Evolutionary conservation across 2,113 vertebrate species (phyloP), one percentile per base, ranked within the genome.

Genomic region (Eira barbara): DNA sequence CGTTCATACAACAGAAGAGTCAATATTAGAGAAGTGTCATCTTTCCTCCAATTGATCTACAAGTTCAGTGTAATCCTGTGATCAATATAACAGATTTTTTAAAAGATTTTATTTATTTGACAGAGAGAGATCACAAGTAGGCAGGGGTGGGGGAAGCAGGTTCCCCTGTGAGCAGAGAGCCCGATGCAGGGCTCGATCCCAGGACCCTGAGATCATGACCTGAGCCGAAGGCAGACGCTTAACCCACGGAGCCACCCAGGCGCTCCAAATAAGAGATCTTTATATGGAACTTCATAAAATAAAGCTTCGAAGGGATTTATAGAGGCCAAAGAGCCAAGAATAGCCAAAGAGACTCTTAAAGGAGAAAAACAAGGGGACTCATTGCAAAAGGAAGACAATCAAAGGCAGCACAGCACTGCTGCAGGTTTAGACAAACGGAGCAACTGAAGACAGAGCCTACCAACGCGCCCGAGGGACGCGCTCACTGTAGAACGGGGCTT

Each of bases 271-370:
- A 91, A 84, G 73, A 82, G 36, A 52, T 52, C 65, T 96, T 85
- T 74, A 74, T 79, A 73, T 86, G 73, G 73, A 83, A 74, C 7
- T 89, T 80, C 93, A 82, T 89, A 71, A 92, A 95, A 87, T 65
- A 84, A 96, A 45, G 42, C 85, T 67, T 85, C 59, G 73, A 52
- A 74, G 74, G 80, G 73, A 79, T 79, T 95, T 95, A 69, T 27
- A 89, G 49, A 90, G 13, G 55, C 63, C 89, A 45, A 93, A 81
- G 21, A 95, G 17, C 39, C n/a, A 80, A 89, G 74, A 97, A 94
- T 2, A 94, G 34, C 67, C 74, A 55, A 89, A 78, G 39, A 79
- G 15, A 88, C 11, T 86, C 34, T 83, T 59, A 39, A 74, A 73
- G 25, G 47, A 86, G 82, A 71, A 59, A 89, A 96, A 85, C 13